Evolutionary conservation across 2,113 vertebrate genomes (phyloP).

Genomic region (Microcebus griseorufus): DNA sequence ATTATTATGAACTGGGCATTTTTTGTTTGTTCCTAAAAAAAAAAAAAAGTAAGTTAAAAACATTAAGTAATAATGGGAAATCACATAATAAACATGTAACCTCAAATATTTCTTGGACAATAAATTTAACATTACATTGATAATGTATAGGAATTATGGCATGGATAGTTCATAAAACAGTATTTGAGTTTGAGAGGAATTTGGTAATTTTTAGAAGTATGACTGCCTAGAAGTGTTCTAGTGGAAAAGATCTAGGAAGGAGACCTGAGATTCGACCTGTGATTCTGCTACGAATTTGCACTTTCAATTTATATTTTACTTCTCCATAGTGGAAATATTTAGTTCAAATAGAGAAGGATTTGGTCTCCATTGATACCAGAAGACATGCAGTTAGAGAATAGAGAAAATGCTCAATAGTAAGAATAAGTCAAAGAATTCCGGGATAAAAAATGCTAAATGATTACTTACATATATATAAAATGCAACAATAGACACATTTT

Average conservation of each 20-base stretch:
- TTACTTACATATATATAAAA: conserved; percentile 97
- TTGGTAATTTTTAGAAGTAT: background rate
- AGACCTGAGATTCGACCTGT: background rate
- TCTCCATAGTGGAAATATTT: conserved; percentile 5
- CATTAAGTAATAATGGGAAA: background rate
- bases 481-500: conserved; percentile 98
- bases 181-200: background rate
- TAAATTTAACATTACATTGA: conserved; percentile 5
- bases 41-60: background rate
- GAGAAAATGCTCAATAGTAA: background rate
- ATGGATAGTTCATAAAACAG: background rate
- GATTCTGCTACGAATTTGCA: background rate
- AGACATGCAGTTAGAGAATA: background rate
- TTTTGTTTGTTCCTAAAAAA: conserved; percentile 96
- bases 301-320: conserved; percentile 31
- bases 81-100: background rate
- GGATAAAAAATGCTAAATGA: background rate
- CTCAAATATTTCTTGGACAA: background rate
- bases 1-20: conserved; percentile 99
- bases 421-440: background rate
- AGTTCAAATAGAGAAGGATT: background rate
- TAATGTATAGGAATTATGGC: background rate
- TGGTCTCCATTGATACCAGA: background rate
- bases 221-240: background rate
- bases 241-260: background rate